Conservation (phyloP, 64 coral and sea anemone species). For the Cladopsammia gracilis region DNA sequence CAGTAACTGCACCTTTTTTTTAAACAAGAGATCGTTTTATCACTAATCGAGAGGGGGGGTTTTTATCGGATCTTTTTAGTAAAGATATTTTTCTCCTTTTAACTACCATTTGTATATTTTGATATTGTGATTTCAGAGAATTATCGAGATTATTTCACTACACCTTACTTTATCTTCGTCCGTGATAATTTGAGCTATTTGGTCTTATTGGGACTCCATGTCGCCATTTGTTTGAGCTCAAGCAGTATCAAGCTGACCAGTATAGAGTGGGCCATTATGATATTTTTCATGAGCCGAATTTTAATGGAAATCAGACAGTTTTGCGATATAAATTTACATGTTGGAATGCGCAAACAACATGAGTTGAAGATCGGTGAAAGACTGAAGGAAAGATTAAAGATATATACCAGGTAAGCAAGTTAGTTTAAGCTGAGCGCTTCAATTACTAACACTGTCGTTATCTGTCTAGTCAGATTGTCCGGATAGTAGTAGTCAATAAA, state of each 20-base stretch:
- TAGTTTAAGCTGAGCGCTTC: no score
- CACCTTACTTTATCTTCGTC: conserved; percentile 35
- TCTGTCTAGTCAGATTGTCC: no score
- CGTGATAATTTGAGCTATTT: conserved; percentile 31
- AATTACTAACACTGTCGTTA: no score
- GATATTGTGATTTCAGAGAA: not conserved
- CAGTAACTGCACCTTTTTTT: no score
- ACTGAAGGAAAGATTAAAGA: not conserved
- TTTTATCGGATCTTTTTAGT: no score
- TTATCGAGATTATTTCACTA: conserved; percentile 22
- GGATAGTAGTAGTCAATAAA: no score
- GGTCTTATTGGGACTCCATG: conserved; percentile 13
- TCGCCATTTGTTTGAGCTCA: conserved; percentile 6
- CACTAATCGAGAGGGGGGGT: no score
- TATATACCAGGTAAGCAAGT: not conserved
- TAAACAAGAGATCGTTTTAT: no score
- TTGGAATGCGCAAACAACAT: not conserved
- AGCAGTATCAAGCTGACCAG: not conserved
- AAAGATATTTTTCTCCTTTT: no score
- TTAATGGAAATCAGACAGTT: not conserved
- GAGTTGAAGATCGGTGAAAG: not conserved
- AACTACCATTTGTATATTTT: no score
- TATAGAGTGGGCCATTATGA: conserved; percentile 16
- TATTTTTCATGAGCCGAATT: conserved; percentile 5
- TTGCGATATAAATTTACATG: not conserved